Base-by-base conservation (phyloP, 1,140 invertebrate genomes). In the Andricus grossulariae region DNA sequence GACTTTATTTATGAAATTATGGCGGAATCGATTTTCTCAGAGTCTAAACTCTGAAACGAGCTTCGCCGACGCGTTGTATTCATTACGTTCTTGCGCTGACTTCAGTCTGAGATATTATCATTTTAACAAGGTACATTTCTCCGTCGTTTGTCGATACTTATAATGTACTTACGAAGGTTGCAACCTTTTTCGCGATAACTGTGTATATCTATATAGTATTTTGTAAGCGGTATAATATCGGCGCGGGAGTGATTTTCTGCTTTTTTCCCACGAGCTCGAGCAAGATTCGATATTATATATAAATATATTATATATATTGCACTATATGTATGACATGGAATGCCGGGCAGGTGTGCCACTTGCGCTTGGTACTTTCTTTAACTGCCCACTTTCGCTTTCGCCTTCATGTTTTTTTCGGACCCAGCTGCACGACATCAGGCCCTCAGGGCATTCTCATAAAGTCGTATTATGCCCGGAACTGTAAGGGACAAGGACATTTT, bases 321-420 rank as follows among this genome's bases (percentile, higher is more conserved):
- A 55, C 21, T 11, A 12, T 19, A 55, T 55, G 21, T 11, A 19
- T 19, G 21, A 19, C 54, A 19, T 12, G 54, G 54, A 55, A 55
- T 55, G 54, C 54, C n/a, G 18, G 54, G 52, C 73, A 32, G 79
- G 21, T 52, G 82, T 84, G 78, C 80, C 66, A 83, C 83, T 84
- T 83, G 50, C 71, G 16, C 60, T 51, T 52, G 50, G 21, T 19
- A 84, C 83, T 84, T 84, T 84, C 83, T 82, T 84, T 71, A 51
- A 32, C 32, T 49, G 50, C 70, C 73, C 73, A 52, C 50, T 50
- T 70, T 52, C 72, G 83, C 83, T 84, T 84, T 83, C 83, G 80
- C 82, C 83, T 84, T 82, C 79, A 52, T 79, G 75, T 55, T 60
- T 81, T 84, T 83, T 74, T 55, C 25, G 51, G 52, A 57, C 13